phyloP scores from a whole-genome alignment of 53 echinoderm and acorn worm genomes.

The Stichopus horrens region DNA sequence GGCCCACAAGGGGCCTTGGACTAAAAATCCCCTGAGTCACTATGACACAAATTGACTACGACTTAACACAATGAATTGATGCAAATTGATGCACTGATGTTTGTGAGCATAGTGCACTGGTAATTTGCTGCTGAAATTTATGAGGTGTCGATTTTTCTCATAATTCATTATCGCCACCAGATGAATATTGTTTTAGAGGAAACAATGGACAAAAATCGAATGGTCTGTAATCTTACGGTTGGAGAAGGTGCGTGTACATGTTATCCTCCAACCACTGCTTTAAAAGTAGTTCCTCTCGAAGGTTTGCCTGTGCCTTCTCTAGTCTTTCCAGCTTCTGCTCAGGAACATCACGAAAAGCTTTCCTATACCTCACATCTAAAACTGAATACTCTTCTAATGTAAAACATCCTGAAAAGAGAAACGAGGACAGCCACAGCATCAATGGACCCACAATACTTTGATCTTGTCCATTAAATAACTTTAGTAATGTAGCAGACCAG shows the following conservation, averaged over 20 bases:
- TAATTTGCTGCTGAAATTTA: too few relatives aligned
- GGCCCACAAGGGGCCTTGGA: too few relatives aligned
- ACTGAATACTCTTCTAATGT: conserved; percentile 38
- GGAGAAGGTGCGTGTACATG: conserved; percentile 16
- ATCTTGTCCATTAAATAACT: not conserved
- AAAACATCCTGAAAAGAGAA: conserved; percentile 4
- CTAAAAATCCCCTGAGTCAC: too few relatives aligned
- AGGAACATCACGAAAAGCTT: conserved; percentile 34
- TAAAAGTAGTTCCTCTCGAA: conserved; percentile 38
- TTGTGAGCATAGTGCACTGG: too few relatives aligned
- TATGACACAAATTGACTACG: too few relatives aligned
- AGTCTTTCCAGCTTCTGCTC: not conserved
- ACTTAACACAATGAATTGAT: too few relatives aligned
- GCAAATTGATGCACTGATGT: too few relatives aligned
- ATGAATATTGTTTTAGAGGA: too few relatives aligned
- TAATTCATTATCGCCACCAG: too few relatives aligned
- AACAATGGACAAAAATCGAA: too few relatives aligned
- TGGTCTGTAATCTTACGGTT: conserved; percentile 12
- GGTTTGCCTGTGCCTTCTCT: conserved; percentile 20
- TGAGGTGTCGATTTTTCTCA: too few relatives aligned
- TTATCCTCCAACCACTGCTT: conserved; percentile 49
- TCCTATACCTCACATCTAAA: conserved; percentile 8
- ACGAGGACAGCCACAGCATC: not conserved
- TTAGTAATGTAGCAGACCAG: not conserved
- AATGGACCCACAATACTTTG: not conserved